Conservation (phyloP, 2,888 invertebrate genomes). For the Orthosia gothica region DNA sequence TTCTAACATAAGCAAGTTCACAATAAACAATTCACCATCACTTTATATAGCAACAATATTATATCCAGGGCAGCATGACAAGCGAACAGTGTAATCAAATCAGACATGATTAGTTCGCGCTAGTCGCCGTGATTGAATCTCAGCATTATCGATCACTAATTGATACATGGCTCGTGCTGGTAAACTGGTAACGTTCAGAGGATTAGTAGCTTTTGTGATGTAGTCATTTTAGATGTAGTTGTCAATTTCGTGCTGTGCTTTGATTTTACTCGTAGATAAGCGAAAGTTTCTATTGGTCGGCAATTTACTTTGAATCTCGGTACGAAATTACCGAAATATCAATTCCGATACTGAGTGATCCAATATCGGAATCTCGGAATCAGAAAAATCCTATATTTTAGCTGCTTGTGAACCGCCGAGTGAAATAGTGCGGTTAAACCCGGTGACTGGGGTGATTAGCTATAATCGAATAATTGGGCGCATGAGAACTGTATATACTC, state of each 20-base stretch:
- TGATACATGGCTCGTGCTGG: conserved; percentile 31
- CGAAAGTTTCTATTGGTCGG: neutral
- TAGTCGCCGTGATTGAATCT: conserved; percentile 48
- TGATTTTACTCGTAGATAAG: neutral
- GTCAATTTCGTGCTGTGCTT: neutral
- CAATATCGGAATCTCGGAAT: too few relatives aligned
- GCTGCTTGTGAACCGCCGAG: too few relatives aligned
- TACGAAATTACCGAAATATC: too few relatives aligned
- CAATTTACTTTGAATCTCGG: neutral
- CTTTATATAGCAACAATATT: neutral
- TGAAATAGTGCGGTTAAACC: too few relatives aligned
- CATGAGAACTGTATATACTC: too few relatives aligned
- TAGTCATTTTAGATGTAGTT: neutral
- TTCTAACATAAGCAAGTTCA: neutral
- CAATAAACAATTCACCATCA: neutral
- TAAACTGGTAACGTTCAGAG: neutral
- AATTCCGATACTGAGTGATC: too few relatives aligned
- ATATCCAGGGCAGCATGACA: conserved; percentile 37
- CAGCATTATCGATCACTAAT: conserved; percentile 50
- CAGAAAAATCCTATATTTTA: too few relatives aligned
- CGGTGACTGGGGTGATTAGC: too few relatives aligned
- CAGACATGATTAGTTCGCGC: conserved; percentile 54
- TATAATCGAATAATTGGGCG: too few relatives aligned
- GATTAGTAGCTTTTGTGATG: conserved; percentile 12
- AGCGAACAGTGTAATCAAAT: conserved; percentile 55